Evolutionary conservation across 1,140 invertebrate species (phyloP).

Genomic region (Dinoponera quadriceps): DNA sequence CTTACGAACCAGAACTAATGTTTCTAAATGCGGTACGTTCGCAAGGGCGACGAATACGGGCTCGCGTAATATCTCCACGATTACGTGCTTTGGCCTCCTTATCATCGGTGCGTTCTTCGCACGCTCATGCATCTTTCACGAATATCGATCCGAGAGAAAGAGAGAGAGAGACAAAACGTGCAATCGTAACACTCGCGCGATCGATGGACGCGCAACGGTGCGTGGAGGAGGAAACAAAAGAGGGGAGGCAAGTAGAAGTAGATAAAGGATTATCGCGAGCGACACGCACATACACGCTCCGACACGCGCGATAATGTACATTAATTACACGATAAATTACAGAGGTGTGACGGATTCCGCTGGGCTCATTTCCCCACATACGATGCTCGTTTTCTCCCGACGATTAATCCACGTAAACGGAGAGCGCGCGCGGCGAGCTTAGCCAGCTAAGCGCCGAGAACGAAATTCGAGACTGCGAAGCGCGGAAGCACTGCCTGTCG

Average conservation of each 20-base stretch:
- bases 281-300: neutral
- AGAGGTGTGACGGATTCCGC: neutral
- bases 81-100: too few relatives aligned
- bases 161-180: constrained; percentile 4
- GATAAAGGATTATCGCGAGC: neutral
- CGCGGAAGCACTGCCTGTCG: neutral
- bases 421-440: neutral
- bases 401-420: neutral
- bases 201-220: constrained; percentile 13
- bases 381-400: neutral
- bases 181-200: constrained; percentile 11
- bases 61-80: too few relatives aligned
- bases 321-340: constrained; percentile 21
- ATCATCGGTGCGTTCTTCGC: neutral
- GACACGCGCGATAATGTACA: neutral
- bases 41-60: neutral
- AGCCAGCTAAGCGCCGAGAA: neutral
- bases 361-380: neutral
- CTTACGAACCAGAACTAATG: constrained; percentile 26
- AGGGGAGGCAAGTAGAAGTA: too few relatives aligned
- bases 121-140: constrained; percentile 29
- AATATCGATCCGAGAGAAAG: constrained; percentile 29
- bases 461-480: neutral
- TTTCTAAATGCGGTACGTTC: neutral
- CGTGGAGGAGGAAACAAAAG: neutral